A percentile compares a stretch with the other conserved stretches of the same genome.
Evolutionary conservation across 2,113 vertebrate species (phyloP).

Genomic region (Talpa occidentalis): DNA sequence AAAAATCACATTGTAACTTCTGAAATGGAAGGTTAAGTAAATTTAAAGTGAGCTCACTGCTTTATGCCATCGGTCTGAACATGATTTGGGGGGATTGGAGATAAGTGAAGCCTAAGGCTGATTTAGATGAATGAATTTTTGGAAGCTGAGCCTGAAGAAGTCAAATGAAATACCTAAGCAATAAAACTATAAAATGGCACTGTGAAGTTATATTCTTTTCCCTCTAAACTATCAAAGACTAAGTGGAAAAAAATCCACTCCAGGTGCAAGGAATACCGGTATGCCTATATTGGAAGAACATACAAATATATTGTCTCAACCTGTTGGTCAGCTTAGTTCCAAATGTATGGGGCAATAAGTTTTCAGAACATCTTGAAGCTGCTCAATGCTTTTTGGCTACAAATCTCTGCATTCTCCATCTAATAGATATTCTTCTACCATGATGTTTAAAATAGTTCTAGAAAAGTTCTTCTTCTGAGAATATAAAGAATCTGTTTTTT

Average conservation of each 20-base stretch:
- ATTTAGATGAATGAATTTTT: slow-evolving; percentile 74
- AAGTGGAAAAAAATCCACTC: slow-evolving; percentile 57
- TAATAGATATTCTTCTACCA: slow-evolving; percentile 35
- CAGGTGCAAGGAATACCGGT: slow-evolving; percentile 27
- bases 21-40: slow-evolving; percentile 74
- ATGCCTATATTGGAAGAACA: slow-evolving; percentile 37
- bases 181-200: slow-evolving; percentile 66
- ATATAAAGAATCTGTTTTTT: background rate
- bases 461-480: background rate
- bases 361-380: slow-evolving; percentile 54
- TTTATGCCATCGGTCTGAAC: slow-evolving; percentile 67
- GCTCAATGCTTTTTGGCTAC: background rate
- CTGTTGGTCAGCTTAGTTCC: slow-evolving; percentile 29
- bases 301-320: slow-evolving; percentile 49
- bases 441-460: slow-evolving; percentile 15
- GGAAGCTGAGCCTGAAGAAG: slow-evolving; percentile 66
- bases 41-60: slow-evolving; percentile 76
- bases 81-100: slow-evolving; percentile 71
- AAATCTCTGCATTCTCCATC: background rate
- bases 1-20: slow-evolving; percentile 71
- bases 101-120: slow-evolving; percentile 71
- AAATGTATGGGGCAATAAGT: slow-evolving; percentile 32
- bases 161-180: slow-evolving; percentile 72
- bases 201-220: slow-evolving; percentile 68
- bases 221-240: slow-evolving; percentile 55